Evolutionary conservation across 2,888 invertebrate species (phyloP).

Genomic region (Eristalis intricaria): DNA sequence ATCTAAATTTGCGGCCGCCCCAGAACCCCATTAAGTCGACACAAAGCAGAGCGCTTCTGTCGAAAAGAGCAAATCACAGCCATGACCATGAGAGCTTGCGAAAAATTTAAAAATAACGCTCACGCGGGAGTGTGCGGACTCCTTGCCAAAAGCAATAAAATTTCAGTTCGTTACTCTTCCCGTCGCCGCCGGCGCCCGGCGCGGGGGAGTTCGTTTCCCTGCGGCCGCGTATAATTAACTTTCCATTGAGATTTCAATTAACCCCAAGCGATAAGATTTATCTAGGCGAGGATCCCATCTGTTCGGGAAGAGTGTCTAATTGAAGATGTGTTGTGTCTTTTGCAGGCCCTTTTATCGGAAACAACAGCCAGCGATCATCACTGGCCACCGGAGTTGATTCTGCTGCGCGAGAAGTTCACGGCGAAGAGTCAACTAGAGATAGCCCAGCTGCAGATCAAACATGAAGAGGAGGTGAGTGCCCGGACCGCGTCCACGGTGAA

Average conservation of each 20-base stretch:
- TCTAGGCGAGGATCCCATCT: not conserved
- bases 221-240: constrained; percentile 32
- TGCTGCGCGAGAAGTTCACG: constrained; percentile 88
- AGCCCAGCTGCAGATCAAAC: constrained; percentile 83
- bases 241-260: constrained; percentile 58
- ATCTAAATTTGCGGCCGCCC: constrained; percentile 11
- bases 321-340: constrained; percentile 19
- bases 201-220: not conserved
- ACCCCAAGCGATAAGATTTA: constrained; percentile 33
- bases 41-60: constrained; percentile 11
- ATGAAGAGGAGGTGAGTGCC: constrained; percentile 84
- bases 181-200: not conserved
- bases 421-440: constrained; percentile 85
- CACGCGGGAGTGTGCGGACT: not conserved
- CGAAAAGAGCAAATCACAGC: constrained; percentile 1
- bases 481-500: not conserved
- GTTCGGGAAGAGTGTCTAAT: not conserved
- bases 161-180: constrained; percentile 1
- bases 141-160: constrained; percentile 17
- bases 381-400: constrained; percentile 89
- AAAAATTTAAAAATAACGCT: constrained; percentile 25
- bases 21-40: constrained; percentile 1
- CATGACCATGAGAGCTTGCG: constrained; percentile 56
- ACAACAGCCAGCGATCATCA: constrained; percentile 86
- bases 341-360: constrained; percentile 87